Evolutionary conservation across 2,888 invertebrate genomes (phyloP), one percentile per base, ranked within the genome.

Genomic region (Pammene fasciana): DNA sequence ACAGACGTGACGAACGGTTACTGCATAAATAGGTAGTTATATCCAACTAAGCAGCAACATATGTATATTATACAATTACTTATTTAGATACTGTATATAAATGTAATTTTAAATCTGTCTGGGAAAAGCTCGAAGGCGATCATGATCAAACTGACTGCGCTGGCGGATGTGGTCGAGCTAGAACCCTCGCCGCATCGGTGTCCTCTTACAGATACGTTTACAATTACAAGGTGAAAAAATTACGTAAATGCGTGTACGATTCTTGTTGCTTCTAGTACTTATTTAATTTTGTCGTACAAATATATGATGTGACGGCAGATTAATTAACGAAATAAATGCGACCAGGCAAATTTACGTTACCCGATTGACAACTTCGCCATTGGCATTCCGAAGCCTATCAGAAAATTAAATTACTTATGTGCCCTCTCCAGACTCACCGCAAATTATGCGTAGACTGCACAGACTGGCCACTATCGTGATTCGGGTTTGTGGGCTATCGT

Each of bases 141-240:
- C 41, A 67, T 55, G 54, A 62, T 67, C 46, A 67, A 67, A 65
- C 67, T 72, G 74, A 73, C 67, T 72, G 67, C 65, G 41, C 72
- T 77, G 70, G 76, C 84, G 89, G 89, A 89, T 89, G 89, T 87
- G 89, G 88, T 86, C 41, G 72, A 64, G 62, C 67, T 68, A 65
- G 71, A 48, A 26, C 71, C 59, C 64, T 60, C 48, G 68, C 74
- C 75, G 45, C 75, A 71, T 65, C 52, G 46, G 52, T 68, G 55
- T 70, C 54, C 41, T 16, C 41, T 70, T 65, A 70, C 70, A 46
- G 46, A 54, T 45, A 43, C 54, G 41, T 38, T 57, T 54, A 46
- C 38, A 61, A 55, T n/a, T 45, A 65, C 26, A 26, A 1, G 52
- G 59, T 59, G 34, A 52, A 68, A 61, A 56, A 46, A 38, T 38